Percentiles rank a stretch among this genome's conserved stretches.
Conservation (phyloP, 2,797 vertebrate genomes). For the Dallia pectoralis region DNA sequence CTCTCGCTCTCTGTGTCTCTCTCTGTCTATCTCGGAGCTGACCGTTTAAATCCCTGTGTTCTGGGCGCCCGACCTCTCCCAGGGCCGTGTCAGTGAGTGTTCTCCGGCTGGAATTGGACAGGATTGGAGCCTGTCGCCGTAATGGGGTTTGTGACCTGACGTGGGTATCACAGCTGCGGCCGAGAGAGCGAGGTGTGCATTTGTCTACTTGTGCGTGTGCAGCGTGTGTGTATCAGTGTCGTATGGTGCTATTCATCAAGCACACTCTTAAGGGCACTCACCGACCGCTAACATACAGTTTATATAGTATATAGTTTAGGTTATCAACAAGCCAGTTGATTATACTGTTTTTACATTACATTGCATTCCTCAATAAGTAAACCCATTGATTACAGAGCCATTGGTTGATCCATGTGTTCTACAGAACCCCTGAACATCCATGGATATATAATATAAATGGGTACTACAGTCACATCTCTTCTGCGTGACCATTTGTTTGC, state of each 20-base stretch:
- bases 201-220: no score
- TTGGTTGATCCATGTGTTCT: constrained; percentile 25
- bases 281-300: constrained; percentile 39
- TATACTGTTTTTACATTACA: constrained; percentile 64
- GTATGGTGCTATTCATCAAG: constrained; percentile 49
- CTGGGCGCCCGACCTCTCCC: constrained; percentile 50
- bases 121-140: constrained; percentile 63
- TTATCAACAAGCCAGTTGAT: constrained; percentile 48
- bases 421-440: no score
- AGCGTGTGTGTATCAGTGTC: constrained; percentile 21
- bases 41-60: constrained; percentile 37
- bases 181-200: constrained; percentile 10
- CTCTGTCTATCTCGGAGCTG: constrained; percentile 7
- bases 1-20: constrained; percentile 30
- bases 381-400: constrained; percentile 62
- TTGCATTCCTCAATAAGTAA: constrained; percentile 67
- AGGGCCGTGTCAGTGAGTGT: constrained; percentile 48
- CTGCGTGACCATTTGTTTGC: constrained; percentile 15
- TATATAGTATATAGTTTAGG: constrained; percentile 27
- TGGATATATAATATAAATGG: no score
- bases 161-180: constrained; percentile 30
- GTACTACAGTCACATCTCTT: no score
- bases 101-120: constrained; percentile 53
- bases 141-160: constrained; percentile 64
- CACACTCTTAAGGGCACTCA: constrained; percentile 45